Percentiles rank a stretch among this genome's conserved stretches.
phyloP scores from a whole-genome alignment of 1,140 invertebrate species.

The Pararge aegeria region DNA sequence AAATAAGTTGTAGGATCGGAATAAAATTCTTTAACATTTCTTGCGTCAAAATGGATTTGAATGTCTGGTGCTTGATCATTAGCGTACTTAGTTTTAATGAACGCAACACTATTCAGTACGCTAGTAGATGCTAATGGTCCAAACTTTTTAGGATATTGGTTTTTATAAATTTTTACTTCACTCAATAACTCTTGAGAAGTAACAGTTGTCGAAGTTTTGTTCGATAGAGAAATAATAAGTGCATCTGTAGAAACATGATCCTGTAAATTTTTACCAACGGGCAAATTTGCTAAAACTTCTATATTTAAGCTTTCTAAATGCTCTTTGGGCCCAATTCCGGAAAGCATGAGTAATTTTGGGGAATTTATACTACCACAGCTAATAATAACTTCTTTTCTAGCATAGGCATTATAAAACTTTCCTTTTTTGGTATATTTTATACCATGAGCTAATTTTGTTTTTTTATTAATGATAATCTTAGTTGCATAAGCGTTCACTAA shows the following conservation, averaged over 20 bases:
- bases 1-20: slow-evolving; percentile 75
- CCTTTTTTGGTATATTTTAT: slow-evolving; percentile 85
- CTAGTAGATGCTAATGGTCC: slow-evolving; percentile 79
- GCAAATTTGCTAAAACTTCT: slow-evolving; percentile 82
- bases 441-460: slow-evolving; percentile 84
- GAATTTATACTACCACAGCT: slow-evolving; percentile 86
- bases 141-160: slow-evolving; percentile 53
- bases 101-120: slow-evolving; percentile 73
- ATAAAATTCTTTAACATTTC: slow-evolving; percentile 72
- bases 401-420: slow-evolving; percentile 64
- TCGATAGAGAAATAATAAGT: slow-evolving; percentile 77
- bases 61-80: slow-evolving; percentile 81
- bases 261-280: slow-evolving; percentile 89
- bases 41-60: slow-evolving; percentile 82
- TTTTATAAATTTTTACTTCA: slow-evolving; percentile 79
- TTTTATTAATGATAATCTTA: slow-evolving; percentile 86
- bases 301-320: slow-evolving; percentile 81
- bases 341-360: slow-evolving; percentile 88
- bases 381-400: slow-evolving; percentile 86
- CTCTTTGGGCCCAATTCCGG: slow-evolving; percentile 85
- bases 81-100: slow-evolving; percentile 79
- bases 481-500: slow-evolving; percentile 85
- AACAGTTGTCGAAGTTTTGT: slow-evolving; percentile 73
- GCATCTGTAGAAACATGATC: slow-evolving; percentile 85
- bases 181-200: slow-evolving; percentile 59